Conservation (phyloP, 2,113 vertebrate species). For the Danionella cerebrum region DNA sequence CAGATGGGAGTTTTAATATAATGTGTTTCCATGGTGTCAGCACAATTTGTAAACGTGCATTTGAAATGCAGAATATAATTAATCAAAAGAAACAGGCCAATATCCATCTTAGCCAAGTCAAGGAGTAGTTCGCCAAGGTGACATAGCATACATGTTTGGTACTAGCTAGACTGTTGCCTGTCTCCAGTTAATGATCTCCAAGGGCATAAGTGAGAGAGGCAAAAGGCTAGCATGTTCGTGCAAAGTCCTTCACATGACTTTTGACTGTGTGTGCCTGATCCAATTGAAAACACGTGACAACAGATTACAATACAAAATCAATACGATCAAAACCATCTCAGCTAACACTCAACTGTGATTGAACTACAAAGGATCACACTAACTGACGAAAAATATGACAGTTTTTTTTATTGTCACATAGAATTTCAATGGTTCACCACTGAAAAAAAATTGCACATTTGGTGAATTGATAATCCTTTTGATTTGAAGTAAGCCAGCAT, state of each 20-base stretch:
- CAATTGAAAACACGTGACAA: background rate
- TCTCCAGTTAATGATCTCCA: conserved; percentile 13
- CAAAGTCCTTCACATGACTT: conserved; percentile 24
- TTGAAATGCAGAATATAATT: too few species aligned
- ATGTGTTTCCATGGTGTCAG: background rate
- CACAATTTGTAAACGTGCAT: too few species aligned
- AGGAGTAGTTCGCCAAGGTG: conserved; percentile 6
- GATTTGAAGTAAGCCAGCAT: too few species aligned
- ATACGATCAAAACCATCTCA: background rate
- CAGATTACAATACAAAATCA: background rate
- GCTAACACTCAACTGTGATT: background rate
- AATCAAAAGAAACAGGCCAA: too few species aligned
- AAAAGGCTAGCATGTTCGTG: background rate
- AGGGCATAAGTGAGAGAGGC: background rate
- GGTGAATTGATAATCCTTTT: too few species aligned
- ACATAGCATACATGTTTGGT: background rate
- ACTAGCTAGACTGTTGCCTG: background rate
- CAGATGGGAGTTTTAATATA: background rate
- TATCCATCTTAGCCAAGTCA: too few species aligned
- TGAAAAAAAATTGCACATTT: too few species aligned
- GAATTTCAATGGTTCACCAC: too few species aligned
- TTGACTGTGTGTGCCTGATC: background rate
- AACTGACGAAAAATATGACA: background rate
- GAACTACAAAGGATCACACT: background rate
- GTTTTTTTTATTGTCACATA: background rate